These are phyloP conservation scores for Phortica variegata DNA, from an alignment of 1,140 invertebrate genomes.

Conservation along the genomic window DNA sequence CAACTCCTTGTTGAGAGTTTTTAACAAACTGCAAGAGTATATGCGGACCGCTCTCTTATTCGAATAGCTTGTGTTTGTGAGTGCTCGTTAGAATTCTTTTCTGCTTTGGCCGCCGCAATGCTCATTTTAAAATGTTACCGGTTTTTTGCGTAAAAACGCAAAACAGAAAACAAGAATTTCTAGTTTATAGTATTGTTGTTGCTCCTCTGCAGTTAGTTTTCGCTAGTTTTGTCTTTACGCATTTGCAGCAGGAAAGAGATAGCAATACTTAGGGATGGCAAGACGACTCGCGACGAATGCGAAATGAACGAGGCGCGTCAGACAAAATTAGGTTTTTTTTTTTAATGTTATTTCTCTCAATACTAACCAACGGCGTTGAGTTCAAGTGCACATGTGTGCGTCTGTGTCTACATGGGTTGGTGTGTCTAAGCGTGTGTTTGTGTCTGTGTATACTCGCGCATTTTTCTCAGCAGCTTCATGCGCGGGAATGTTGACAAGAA, in stretches of 20 bases:
- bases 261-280: slow-evolving; percentile 28
- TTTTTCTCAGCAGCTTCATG: slow-evolving; percentile 21
- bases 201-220: slow-evolving; percentile 8
- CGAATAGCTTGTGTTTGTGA: no score
- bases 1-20: no score
- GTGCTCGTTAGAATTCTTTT: no score
- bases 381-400: slow-evolving; percentile 35
- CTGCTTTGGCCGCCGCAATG: slow-evolving; percentile 11
- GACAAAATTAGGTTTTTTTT: no score
- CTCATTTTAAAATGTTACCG: slow-evolving; percentile 39
- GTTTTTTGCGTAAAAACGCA: slow-evolving; percentile 43
- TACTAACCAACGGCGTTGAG: slow-evolving; percentile 21
- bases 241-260: slow-evolving; percentile 19
- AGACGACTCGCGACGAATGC: no score
- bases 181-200: slow-evolving; percentile 25
- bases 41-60: no score
- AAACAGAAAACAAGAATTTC: slow-evolving; percentile 47
- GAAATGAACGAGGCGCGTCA: no score
- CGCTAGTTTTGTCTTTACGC: no score
- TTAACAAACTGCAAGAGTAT: no score
- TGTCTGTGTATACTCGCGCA: slow-evolving; percentile 23
- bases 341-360: no score
- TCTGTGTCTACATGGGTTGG: slow-evolving; percentile 32
- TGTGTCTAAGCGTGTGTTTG: slow-evolving; percentile 27
- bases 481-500: slow-evolving; percentile 52